A percentile compares a stretch with the other conserved stretches of the same genome.
Evolutionary conservation across 2,113 vertebrate genomes (phyloP).

Genomic region (Epinephelus fuscoguttatus): DNA sequence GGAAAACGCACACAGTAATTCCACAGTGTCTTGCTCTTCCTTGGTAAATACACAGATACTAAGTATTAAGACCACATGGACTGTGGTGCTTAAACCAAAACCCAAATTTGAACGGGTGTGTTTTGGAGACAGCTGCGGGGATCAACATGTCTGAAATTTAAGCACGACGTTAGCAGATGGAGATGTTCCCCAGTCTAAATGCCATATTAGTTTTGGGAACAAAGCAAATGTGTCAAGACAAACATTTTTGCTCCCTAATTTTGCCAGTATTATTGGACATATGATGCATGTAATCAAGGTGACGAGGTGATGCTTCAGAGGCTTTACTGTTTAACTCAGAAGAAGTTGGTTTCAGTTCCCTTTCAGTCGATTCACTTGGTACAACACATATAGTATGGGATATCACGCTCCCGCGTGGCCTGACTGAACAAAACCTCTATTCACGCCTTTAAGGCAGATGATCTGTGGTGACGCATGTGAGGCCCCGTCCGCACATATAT

Average conservation of each 20-base stretch:
- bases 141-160: slow-evolving; percentile 41
- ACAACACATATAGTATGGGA: no score
- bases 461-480: no score
- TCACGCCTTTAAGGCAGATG: no score
- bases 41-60: slow-evolving; percentile 2
- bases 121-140: slow-evolving; percentile 40
- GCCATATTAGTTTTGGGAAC: slow-evolving; percentile 16
- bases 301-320: neutral
- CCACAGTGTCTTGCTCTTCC: slow-evolving; percentile 2
- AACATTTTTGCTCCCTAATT: neutral
- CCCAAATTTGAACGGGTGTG: neutral
- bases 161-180: slow-evolving; percentile 41
- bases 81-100: neutral
- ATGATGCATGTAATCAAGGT: slow-evolving; percentile 21
- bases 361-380: no score
- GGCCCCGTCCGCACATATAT: no score
- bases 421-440: no score
- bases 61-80: slow-evolving; percentile 15
- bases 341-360: neutral
- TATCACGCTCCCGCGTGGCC: no score
- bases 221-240: slow-evolving; percentile 10
- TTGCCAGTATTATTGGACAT: slow-evolving; percentile 25
- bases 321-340: slow-evolving; percentile 2
- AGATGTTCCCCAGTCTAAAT: slow-evolving; percentile 27
- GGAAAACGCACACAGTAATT: slow-evolving; percentile 13